These are phyloP conservation scores for Aphidius gifuensis DNA, from an alignment of 1,140 invertebrate species.

Conservation along the genomic window DNA sequence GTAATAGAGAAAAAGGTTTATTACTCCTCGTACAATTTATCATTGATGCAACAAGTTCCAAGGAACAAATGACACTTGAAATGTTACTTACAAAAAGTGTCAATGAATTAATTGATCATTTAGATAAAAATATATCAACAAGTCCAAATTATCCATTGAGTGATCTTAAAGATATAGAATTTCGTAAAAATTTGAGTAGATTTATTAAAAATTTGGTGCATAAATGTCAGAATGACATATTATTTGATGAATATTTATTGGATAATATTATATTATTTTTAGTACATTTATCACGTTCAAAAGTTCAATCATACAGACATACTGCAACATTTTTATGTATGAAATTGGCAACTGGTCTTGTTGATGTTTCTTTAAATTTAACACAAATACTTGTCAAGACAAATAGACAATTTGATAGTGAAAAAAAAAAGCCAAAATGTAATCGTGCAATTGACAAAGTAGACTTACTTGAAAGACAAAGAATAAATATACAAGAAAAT, in stretches of 20 bases:
- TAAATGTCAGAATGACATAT: constrained; percentile 98
- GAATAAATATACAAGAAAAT: constrained; percentile 96
- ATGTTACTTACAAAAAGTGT: constrained; percentile 99
- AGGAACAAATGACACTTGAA: constrained; percentile 86
- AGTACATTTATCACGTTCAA: constrained; percentile 95
- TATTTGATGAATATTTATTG: constrained; percentile 99
- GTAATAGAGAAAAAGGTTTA: constrained; percentile 83
- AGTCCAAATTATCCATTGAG: constrained; percentile 92
- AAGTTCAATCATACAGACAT: constrained; percentile 97
- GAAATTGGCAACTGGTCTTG: constrained; percentile 98
- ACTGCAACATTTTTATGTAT: constrained; percentile 99
- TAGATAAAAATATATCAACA: constrained; percentile 98
- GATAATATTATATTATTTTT: constrained; percentile 97
- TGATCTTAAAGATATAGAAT: constrained; percentile 70
- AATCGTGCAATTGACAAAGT: constrained; percentile 79
- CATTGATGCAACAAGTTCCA: constrained; percentile 95
- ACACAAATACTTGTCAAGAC: constrained; percentile 97
- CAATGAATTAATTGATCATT: constrained; percentile 99
- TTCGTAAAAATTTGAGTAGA: constrained; percentile 93
- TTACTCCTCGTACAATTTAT: constrained; percentile 98
- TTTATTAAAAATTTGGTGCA: constrained; percentile 96
- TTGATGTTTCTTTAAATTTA: constrained; percentile 94
- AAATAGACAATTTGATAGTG: constrained; percentile 94
- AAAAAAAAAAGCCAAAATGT: constrained; percentile 81
- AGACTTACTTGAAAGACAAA: constrained; percentile 86